Conservation (phyloP, 1,140 invertebrate genomes). For the Zophobas atratus region DNA sequence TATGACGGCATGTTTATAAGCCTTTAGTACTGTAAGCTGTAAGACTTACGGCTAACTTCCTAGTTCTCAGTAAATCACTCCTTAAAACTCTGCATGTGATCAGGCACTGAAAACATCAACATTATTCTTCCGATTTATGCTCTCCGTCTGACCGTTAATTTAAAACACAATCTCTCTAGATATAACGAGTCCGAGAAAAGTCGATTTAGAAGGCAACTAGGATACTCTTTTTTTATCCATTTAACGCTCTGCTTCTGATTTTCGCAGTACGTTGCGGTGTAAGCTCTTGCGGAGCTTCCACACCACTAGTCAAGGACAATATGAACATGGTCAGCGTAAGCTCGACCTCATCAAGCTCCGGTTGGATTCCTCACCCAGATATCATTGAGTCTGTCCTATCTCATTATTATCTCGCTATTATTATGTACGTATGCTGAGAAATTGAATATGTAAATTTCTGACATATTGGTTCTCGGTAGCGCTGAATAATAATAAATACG, state of each 20-base stretch:
- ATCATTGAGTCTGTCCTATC: conserved; percentile 31
- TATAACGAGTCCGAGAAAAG: conserved; percentile 16
- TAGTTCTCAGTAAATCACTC: conserved; percentile 61
- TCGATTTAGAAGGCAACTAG: neutral
- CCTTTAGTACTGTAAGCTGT: conserved; percentile 38
- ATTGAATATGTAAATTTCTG: conserved; percentile 58
- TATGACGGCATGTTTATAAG: conserved; percentile 44
- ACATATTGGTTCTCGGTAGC: conserved; percentile 60
- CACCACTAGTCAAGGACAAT: neutral
- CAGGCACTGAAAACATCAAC: conserved; percentile 60
- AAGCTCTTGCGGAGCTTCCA: conserved; percentile 5
- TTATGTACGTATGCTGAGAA: conserved; percentile 45
- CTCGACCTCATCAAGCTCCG: conserved; percentile 1
- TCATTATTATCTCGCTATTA: conserved; percentile 42
- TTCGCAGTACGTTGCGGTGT: neutral
- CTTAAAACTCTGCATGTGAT: conserved; percentile 59
- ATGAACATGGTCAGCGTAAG: neutral
- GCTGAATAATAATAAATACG: conserved; percentile 55
- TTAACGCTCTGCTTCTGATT: neutral
- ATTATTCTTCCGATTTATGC: conserved; percentile 61
- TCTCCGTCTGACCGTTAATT: conserved; percentile 55
- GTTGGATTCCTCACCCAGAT: conserved; percentile 13
- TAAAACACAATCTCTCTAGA: conserved; percentile 38
- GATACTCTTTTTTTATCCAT: neutral
- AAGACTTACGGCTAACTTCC: conserved; percentile 54